Conservation (phyloP, 2,888 invertebrate species). For the Aspidiotus rigidus region DNA sequence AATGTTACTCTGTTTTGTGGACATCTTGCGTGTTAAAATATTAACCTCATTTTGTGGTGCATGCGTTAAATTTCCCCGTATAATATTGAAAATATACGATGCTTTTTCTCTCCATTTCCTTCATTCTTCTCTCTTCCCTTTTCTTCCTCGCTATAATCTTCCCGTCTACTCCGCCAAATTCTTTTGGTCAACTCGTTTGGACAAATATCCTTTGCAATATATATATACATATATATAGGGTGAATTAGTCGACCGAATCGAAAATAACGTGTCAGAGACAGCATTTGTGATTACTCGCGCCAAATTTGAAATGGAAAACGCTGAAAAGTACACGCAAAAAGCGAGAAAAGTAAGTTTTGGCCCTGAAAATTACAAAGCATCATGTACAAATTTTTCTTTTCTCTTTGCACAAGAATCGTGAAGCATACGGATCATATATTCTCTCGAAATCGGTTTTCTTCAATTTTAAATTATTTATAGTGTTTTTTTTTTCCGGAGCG, state of each 20-base stretch:
- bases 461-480: too few relatives aligned
- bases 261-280: constrained; percentile 82
- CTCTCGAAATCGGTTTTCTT: too few relatives aligned
- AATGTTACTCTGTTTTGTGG: too few relatives aligned
- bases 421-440: too few relatives aligned
- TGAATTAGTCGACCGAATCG: constrained; percentile 88
- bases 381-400: too few relatives aligned
- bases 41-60: too few relatives aligned
- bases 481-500: too few relatives aligned
- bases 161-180: background rate
- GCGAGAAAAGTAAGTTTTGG: constrained; percentile 70
- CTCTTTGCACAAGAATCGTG: too few relatives aligned
- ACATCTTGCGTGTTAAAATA: too few relatives aligned
- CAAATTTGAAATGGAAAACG: constrained; percentile 65
- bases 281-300: constrained; percentile 75
- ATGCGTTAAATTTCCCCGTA: too few relatives aligned
- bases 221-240: constrained; percentile 51
- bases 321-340: constrained; percentile 73
- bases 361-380: background rate
- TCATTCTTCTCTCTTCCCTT: constrained; percentile 26
- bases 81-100: too few relatives aligned
- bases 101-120: constrained; percentile 41
- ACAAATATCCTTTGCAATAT: constrained; percentile 24
- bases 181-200: too few relatives aligned
- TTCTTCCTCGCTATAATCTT: background rate